A percentile compares a stretch with the other conserved stretches of the same genome.
Evolutionary conservation across 2,797 vertebrate genomes (phyloP).

Genomic region (Urophycis tenuis): DNA sequence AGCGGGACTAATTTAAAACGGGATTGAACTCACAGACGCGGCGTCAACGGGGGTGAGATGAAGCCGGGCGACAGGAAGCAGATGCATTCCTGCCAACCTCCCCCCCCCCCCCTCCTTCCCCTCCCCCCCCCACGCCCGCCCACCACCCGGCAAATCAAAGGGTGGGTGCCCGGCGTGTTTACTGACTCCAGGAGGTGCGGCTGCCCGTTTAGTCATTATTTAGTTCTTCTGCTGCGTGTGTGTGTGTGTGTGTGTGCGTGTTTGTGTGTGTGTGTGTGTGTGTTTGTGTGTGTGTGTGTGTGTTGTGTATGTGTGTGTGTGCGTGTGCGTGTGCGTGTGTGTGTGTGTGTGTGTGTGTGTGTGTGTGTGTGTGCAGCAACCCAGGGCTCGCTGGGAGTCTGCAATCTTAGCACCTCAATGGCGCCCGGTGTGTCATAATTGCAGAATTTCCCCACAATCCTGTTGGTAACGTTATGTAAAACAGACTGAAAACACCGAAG

Average conservation of each 20-base stretch:
- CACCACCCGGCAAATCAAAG: background rate
- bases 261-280: no score
- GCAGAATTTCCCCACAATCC: background rate
- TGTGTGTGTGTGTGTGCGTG: no score
- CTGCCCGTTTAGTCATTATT: background rate
- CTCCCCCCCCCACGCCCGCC: background rate
- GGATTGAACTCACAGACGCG: background rate
- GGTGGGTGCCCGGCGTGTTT: background rate
- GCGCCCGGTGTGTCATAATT: background rate
- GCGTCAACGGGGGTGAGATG: background rate
- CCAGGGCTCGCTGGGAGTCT: no score
- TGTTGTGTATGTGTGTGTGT: no score
- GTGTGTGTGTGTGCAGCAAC: background rate
- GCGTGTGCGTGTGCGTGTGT: no score
- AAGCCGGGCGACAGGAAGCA: background rate
- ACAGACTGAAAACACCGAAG: background rate
- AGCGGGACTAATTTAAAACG: background rate
- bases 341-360: no score
- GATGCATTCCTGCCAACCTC: background rate
- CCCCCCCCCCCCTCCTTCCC: background rate
- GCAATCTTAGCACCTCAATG: background rate
- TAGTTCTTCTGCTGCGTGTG: background rate
- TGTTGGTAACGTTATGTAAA: background rate
- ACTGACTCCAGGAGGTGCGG: background rate
- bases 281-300: no score